Percentiles rank a stretch among this genome's conserved stretches.
phyloP scores from a whole-genome alignment of 2,113 vertebrate species.

The Lates calcarifer region DNA sequence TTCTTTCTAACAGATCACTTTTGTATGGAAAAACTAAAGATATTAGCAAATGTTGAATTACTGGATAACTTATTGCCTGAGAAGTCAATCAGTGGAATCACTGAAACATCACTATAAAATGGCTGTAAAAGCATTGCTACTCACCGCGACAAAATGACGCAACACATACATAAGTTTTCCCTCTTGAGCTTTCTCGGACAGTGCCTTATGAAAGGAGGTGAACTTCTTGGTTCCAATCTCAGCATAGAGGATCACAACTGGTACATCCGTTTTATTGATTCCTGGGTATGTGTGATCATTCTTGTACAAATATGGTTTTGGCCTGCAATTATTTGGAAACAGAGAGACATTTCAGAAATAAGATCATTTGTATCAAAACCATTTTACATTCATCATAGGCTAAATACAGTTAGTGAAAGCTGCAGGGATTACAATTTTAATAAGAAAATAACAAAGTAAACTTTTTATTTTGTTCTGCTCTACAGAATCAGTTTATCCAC shows the following conservation, averaged over 20 bases:
- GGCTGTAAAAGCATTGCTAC: slow-evolving; percentile 44
- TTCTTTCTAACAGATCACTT: neutral
- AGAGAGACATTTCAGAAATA: neutral
- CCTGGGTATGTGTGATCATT: slow-evolving; percentile 92
- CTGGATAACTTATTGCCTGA: neutral
- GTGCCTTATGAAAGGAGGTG: slow-evolving; percentile 89
- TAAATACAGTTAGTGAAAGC: neutral
- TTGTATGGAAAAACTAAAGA: neutral
- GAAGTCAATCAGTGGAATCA: neutral
- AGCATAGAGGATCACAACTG: slow-evolving; percentile 93
- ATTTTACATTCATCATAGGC: neutral
- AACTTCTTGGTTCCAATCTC: slow-evolving; percentile 96
- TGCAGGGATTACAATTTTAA: neutral
- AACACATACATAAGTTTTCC: slow-evolving; percentile 91
- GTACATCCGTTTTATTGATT: slow-evolving; percentile 84
- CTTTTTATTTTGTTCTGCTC: neutral
- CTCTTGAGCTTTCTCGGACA: slow-evolving; percentile 88
- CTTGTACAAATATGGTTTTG: slow-evolving; percentile 92
- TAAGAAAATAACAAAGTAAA: neutral
- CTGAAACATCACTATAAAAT: neutral
- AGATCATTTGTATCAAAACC: neutral
- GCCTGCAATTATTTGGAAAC: slow-evolving; percentile 81
- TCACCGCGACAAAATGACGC: slow-evolving; percentile 94
- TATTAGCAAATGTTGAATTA: neutral
- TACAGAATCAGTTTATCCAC: neutral